phyloP scores from a whole-genome alignment of 2,888 invertebrate species.

The Torymus auratus region DNA sequence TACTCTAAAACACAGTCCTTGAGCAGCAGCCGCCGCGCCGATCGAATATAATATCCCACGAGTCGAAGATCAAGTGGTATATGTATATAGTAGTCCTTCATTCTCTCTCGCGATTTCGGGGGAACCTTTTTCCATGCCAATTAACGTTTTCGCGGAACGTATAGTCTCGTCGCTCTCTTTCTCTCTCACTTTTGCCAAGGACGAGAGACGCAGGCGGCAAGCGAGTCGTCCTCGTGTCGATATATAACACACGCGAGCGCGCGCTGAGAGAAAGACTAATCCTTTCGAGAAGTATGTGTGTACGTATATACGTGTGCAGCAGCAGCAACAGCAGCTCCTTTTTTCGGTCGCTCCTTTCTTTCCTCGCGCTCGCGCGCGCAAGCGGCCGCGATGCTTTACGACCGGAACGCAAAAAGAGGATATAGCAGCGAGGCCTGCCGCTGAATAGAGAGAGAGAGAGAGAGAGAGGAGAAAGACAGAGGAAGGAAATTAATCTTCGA shows the following conservation, averaged over 20 bases:
- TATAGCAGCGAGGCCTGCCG: no score
- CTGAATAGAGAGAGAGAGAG: no score
- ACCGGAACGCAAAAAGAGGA: slow-evolving; percentile 38
- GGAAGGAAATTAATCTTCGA: no score
- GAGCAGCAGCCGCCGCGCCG: not conserved
- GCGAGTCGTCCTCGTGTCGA: no score
- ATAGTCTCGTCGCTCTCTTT: not conserved
- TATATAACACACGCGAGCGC: no score
- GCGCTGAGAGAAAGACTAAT: no score
- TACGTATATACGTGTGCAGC: no score
- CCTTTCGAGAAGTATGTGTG: no score
- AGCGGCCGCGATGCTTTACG: slow-evolving; percentile 33
- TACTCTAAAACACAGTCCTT: slow-evolving; percentile 32
- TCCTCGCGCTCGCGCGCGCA: slow-evolving; percentile 1
- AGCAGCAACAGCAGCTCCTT: no score
- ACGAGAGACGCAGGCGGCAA: no score
- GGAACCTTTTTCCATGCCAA: slow-evolving; percentile 54
- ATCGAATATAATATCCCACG: slow-evolving; percentile 47
- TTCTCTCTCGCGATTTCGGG: slow-evolving; percentile 24
- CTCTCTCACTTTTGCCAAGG: not conserved
- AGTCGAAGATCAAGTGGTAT: slow-evolving; percentile 14
- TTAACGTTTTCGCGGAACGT: slow-evolving; percentile 57
- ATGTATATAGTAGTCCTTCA: not conserved
- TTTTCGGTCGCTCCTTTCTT: slow-evolving; percentile 4
- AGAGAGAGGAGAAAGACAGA: no score